Conservation (phyloP, 2,113 vertebrate genomes). For the Sphyrna mokarran region DNA sequence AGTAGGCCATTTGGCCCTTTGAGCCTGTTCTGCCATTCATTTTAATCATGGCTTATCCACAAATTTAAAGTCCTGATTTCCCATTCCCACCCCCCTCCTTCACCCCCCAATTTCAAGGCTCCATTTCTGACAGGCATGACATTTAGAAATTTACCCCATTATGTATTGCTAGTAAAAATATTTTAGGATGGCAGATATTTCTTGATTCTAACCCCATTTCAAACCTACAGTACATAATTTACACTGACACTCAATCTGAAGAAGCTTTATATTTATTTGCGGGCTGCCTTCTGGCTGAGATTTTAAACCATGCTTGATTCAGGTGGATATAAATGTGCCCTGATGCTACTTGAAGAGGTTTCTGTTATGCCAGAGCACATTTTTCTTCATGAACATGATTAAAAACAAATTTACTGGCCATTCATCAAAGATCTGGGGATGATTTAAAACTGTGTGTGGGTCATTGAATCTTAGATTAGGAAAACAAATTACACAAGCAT, state of each 20-base stretch:
- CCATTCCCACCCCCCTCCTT: too few relatives aligned
- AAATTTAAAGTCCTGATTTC: too few relatives aligned
- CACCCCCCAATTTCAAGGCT: too few relatives aligned
- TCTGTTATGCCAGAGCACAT: background rate
- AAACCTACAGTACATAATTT: background rate
- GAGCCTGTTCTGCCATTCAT: too few relatives aligned
- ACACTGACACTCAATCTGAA: background rate
- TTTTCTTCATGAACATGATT: background rate
- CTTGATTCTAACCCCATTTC: background rate
- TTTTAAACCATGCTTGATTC: background rate
- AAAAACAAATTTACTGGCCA: conserved; percentile 10
- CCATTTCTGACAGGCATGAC: background rate
- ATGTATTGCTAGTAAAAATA: background rate
- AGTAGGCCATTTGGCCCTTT: too few relatives aligned
- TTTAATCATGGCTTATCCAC: too few relatives aligned
- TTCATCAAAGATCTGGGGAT: background rate
- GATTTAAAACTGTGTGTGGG: background rate
- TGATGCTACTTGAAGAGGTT: background rate
- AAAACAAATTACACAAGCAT: background rate
- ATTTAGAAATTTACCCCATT: background rate
- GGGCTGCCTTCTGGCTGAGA: background rate
- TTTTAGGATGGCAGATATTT: background rate
- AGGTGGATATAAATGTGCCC: background rate
- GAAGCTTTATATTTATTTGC: background rate
- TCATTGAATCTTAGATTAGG: background rate